Evolutionary conservation across 2,888 invertebrate species (phyloP), one percentile per base, ranked within the genome.

Genomic region (Dichetophora obliterata): DNA sequence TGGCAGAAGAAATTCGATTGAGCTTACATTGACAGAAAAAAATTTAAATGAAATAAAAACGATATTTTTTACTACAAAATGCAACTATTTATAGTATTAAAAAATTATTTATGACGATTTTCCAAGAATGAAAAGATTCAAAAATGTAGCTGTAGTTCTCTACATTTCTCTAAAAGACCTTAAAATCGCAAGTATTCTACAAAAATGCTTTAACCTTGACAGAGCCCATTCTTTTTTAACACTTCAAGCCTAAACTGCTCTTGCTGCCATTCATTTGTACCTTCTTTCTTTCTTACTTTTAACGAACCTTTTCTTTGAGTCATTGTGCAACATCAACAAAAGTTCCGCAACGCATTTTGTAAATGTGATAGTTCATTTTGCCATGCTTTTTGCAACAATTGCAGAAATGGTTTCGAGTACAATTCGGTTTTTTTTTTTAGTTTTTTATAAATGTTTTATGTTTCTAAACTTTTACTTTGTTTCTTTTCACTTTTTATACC

Each of bases 391-490:
- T 78, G 77, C 83, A 82, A 84, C 84, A 83, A 84, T 83, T 83
- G 84, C 82, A 82, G 82, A 85, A 85, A 84, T 85, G 85, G 85
- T 85, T 85, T 85, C 83, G 81, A 84, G 83, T 82, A 80, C 37
- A 61, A 61, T 48, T 69, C 59, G 52, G 14, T 72, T 1, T 52
- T 69, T 54, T n/a, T 48, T 71, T 61, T 75, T 75, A 43, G 24
- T 76, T 65, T 37, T 37, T 57, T 43, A 27, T 43, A 24, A 37
- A 61, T 57, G 24, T 75, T 76, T 72, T 75, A 76, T 75, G 75
- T 75, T n/a, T 34, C 52, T 75, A 78, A 79, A 80, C 79, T 80
- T 80, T 80, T 78, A 72, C 78, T 66, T 75, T 79, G 76, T 79
- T 76, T 76, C 72, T 78, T 78, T 19, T 61, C 63, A n/a, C 5